These are phyloP conservation scores for Halocynthia aurantium DNA, from an alignment of 23 tunicate genomes.

Conservation along the genomic window DNA sequence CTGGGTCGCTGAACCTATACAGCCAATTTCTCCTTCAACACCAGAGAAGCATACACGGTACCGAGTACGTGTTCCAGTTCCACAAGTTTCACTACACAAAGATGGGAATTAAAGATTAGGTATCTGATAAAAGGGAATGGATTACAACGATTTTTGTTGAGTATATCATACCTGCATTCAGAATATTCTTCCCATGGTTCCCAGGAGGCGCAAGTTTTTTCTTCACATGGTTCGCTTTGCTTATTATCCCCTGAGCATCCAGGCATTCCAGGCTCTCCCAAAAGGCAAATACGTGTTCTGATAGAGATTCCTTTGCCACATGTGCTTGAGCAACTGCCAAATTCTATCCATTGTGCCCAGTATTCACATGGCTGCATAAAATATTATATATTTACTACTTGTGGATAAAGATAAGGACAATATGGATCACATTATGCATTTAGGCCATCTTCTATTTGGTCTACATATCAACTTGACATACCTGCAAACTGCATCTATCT, in stretches of 20 bases:
- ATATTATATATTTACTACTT: neutral
- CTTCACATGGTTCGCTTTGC: constrained; percentile 27
- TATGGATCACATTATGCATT: neutral
- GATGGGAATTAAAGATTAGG: neutral
- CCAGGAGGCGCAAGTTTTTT: constrained; percentile 11
- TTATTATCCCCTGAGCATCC: constrained; percentile 52
- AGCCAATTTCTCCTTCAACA: constrained; percentile 21
- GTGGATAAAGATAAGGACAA: neutral
- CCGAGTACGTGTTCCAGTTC: constrained; percentile 20
- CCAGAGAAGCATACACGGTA: constrained; percentile 16
- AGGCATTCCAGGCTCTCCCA: constrained; percentile 56
- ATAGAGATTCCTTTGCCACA: constrained; percentile 52
- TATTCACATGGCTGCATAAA: constrained; percentile 28
- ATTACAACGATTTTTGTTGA: neutral
- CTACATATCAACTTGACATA: constrained; percentile 6
- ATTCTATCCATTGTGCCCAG: constrained; percentile 37
- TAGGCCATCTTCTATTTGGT: neutral
- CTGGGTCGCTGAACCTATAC: constrained; percentile 17
- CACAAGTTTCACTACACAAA: constrained; percentile 15
- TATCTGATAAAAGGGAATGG: neutral
- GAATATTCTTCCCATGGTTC: constrained; percentile 13
- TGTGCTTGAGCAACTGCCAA: constrained; percentile 22
- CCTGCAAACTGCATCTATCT: constrained; percentile 5
- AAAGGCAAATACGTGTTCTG: constrained; percentile 32
- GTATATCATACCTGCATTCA: constrained; percentile 14